Percentiles rank a stretch among this genome's conserved stretches.
Evolutionary conservation across 2,888 invertebrate genomes (phyloP).

Genomic region (Chymomyza procnemis): DNA sequence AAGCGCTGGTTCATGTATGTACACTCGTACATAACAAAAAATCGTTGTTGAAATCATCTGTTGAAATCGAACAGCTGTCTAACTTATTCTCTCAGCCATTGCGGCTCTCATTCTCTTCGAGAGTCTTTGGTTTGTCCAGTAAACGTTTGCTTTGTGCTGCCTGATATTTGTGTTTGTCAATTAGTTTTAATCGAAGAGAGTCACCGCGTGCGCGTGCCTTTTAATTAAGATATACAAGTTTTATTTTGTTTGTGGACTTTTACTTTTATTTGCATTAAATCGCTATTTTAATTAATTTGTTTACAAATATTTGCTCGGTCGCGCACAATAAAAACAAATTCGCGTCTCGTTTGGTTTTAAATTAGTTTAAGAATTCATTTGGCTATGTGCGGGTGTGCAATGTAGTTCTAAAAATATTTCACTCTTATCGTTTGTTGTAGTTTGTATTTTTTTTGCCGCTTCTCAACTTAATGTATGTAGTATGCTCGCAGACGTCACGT

Average conservation of each 20-base stretch:
- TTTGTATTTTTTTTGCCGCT: neutral
- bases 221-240: slow-evolving; percentile 26
- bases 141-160: slow-evolving; percentile 12
- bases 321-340: slow-evolving; percentile 27
- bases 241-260: slow-evolving; percentile 22
- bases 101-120: neutral
- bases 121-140: neutral
- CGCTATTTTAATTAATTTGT: neutral
- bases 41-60: neutral
- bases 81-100: neutral
- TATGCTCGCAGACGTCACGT: neutral
- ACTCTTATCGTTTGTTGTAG: neutral
- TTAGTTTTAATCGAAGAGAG: slow-evolving; percentile 61
- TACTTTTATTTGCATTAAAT: neutral
- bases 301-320: neutral
- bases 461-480: neutral
- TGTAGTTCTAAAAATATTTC: neutral
- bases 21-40: neutral
- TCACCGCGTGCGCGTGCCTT: slow-evolving; percentile 21
- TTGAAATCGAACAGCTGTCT: neutral
- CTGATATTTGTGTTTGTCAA: slow-evolving; percentile 49
- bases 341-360: neutral
- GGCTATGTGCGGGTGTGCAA: neutral
- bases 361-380: neutral
- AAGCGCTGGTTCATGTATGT: neutral